These are phyloP conservation scores for Pissodes strobi DNA, from an alignment of 1,140 invertebrate genomes.

Conservation along the genomic window DNA sequence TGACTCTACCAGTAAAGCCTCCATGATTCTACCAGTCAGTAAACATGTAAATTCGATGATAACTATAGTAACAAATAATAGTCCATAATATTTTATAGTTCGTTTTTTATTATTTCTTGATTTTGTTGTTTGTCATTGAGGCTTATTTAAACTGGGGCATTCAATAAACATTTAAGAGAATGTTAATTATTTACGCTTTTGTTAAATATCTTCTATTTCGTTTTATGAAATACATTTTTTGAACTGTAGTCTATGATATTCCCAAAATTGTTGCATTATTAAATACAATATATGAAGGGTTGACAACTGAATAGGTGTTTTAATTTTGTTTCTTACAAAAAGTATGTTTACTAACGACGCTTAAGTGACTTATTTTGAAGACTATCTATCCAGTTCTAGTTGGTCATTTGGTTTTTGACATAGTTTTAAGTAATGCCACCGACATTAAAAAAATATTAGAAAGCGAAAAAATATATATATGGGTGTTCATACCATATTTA, in stretches of 20 bases:
- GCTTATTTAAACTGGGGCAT: background rate
- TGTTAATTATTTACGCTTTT: background rate
- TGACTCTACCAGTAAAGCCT: background rate
- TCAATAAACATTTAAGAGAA: background rate
- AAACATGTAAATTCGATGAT: too few species aligned
- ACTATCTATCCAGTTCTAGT: too few species aligned
- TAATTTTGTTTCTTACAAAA: slow-evolving; percentile 3
- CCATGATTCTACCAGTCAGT: background rate
- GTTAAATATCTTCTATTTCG: slow-evolving; percentile 24
- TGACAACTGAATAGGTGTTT: slow-evolving; percentile 1
- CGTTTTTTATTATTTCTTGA: too few species aligned
- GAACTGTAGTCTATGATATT: background rate
- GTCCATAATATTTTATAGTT: too few species aligned
- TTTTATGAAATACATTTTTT: slow-evolving; percentile 24
- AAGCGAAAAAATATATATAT: too few species aligned
- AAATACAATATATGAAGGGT: slow-evolving; percentile 2
- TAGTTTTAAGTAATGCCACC: too few species aligned
- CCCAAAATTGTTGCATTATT: background rate
- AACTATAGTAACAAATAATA: too few species aligned
- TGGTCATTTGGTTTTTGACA: too few species aligned
- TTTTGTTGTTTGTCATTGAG: background rate
- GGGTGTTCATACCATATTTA: too few species aligned
- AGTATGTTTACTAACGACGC: background rate
- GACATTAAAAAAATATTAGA: too few species aligned
- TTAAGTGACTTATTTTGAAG: background rate